Conservation (phyloP, 2,113 vertebrate genomes). For the Coptodon rendalli region DNA sequence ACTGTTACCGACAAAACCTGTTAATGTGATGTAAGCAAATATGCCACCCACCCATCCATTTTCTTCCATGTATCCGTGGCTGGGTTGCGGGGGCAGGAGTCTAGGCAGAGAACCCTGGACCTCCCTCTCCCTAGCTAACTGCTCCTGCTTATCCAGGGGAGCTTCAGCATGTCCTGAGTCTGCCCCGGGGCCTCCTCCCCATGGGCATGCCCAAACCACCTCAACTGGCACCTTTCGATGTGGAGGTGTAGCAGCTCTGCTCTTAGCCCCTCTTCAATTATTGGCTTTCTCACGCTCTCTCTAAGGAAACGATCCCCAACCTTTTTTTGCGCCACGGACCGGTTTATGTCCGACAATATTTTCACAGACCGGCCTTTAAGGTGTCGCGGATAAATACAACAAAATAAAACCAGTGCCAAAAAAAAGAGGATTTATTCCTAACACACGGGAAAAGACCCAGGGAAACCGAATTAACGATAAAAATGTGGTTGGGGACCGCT, state of each 20-base stretch:
- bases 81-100: neutral
- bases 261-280: neutral
- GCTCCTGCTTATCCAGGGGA: neutral
- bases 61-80: neutral
- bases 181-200: neutral
- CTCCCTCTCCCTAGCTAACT: neutral
- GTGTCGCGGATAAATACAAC: neutral
- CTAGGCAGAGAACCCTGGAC: neutral
- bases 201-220: neutral
- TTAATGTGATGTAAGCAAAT: neutral
- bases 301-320: neutral
- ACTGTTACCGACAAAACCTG: neutral
- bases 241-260: neutral
- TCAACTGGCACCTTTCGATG: neutral
- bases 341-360: too few species aligned
- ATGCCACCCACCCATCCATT: neutral
- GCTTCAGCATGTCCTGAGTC: neutral
- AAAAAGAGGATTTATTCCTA: neutral
- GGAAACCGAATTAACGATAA: accelerated
- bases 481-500: neutral
- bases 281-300: neutral
- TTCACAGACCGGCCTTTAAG: neutral
- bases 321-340: neutral
- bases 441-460: neutral
- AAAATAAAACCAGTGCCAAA: neutral